A percentile compares a stretch with the other conserved stretches of the same genome.
These are phyloP conservation scores for Ictidomys tridecemlineatus DNA, from an alignment of 2,113 vertebrate genomes.

Conservation along the genomic window DNA sequence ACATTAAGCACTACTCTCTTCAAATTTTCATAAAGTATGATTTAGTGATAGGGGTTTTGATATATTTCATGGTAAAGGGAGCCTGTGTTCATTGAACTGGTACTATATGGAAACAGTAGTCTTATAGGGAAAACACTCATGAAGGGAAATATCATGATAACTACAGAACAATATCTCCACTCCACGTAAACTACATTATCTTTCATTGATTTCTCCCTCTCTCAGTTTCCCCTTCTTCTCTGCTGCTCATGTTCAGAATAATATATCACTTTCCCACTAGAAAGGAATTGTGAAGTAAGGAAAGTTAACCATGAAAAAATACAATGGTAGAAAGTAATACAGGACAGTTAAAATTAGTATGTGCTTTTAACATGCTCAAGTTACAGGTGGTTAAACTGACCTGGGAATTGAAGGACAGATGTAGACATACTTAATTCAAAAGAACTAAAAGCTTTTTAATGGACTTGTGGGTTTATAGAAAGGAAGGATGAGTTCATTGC, in stretches of 20 bases:
- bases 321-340: conserved; percentile 36
- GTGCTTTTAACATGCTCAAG: conserved; percentile 55
- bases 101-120: conserved; percentile 39
- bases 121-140: neutral
- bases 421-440: conserved; percentile 44
- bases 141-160: neutral
- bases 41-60: neutral
- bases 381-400: conserved; percentile 54
- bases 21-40: neutral
- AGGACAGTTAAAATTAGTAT: conserved; percentile 26
- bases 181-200: neutral
- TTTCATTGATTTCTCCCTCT: neutral
- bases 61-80: neutral
- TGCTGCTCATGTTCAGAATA: conserved; percentile 19
- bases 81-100: neutral
- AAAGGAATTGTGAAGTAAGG: conserved; percentile 45
- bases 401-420: neutral
- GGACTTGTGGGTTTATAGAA: conserved; percentile 37
- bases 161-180: neutral
- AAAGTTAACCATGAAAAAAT: conserved; percentile 36
- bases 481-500: neutral
- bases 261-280: neutral
- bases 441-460: conserved; percentile 67
- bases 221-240: neutral
- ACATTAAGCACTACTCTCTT: neutral